Evolutionary conservation across 2,797 vertebrate genomes (phyloP), one percentile per base, ranked within the genome.

Genomic region (Micromesistius poutassou): DNA sequence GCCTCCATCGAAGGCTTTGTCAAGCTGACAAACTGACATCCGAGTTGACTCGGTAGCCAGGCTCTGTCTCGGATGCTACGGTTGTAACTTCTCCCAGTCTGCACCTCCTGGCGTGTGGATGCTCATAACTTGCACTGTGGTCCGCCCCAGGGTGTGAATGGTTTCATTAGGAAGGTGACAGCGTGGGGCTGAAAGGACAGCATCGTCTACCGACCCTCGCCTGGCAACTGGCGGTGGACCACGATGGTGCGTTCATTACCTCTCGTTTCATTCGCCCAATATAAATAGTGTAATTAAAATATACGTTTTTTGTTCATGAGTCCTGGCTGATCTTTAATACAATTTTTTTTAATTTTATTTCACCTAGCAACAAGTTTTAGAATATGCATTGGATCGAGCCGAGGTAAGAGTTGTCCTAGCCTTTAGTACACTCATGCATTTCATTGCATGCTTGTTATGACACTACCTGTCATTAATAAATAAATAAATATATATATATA

Each of bases 321-420:
- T 68, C 16, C 30, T 28, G 40, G 73, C 42, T 82, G 2, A 83
- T 72, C 0, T 80, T 9, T 30, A 7, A 83, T 76, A 13, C 7
- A 62, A 62, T 62, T 28, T 31, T 84, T 81, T 6, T 31, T n/a
- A n/a, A n/a, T 82, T 72, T 77, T 77, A 14, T 84, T 78, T 62
- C 74, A 73, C 14, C 25, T 91, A 99, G 98, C 97, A 99, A 89
- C 97, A 99, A 92, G 94, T 96, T 93, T 95, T 99, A 93, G 98
- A 99, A 94, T 94, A 96, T 95, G 98, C 97, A 93, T 93, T 99
- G 95, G 98, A 99, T 93, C 96, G 97, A 93, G 97, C 98, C 33
- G 98, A 99, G 97, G 98, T 99, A 94, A 93, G 92, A 66, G 42
- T 36, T 30, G 30, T 79, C 1, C 66, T 1, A 74, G 4, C 55